These are phyloP conservation scores for Nephotettix cincticeps DNA, from an alignment of 1,140 invertebrate species.

Conservation along the genomic window DNA sequence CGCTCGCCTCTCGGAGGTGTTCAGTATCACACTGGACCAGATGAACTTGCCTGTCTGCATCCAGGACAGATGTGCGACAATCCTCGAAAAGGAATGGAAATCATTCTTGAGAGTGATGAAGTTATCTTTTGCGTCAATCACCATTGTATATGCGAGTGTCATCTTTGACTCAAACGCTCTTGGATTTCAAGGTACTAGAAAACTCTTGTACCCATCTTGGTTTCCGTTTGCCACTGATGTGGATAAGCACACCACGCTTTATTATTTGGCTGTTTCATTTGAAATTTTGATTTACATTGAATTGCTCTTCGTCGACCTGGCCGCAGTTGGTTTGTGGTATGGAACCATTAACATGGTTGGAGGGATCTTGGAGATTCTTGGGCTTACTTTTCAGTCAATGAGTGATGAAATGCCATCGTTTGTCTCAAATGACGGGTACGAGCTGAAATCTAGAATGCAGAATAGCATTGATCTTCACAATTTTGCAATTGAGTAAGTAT, in stretches of 20 bases:
- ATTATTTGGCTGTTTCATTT: neutral
- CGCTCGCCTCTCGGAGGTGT: neutral
- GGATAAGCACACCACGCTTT: neutral
- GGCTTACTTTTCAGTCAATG: neutral
- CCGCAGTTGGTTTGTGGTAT: neutral
- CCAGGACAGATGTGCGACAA: neutral
- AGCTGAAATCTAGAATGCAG: neutral
- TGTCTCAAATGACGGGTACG: neutral
- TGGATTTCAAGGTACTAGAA: neutral
- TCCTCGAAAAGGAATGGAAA: neutral
- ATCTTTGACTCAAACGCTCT: constrained; percentile 7
- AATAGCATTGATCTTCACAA: neutral
- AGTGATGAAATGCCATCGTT: neutral
- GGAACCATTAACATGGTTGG: neutral
- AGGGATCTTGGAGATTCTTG: neutral
- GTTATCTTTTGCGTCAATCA: neutral
- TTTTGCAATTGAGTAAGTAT: neutral
- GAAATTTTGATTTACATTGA: constrained; percentile 3
- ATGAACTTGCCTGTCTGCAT: neutral
- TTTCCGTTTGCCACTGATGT: constrained; percentile 1
- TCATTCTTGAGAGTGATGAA: constrained; percentile 4
- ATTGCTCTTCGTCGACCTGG: constrained; percentile 4
- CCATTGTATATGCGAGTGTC: neutral
- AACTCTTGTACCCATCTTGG: neutral
- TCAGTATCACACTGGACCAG: neutral